phyloP scores from a whole-genome alignment of 2,797 vertebrate genomes.

The Columba guinea region DNA sequence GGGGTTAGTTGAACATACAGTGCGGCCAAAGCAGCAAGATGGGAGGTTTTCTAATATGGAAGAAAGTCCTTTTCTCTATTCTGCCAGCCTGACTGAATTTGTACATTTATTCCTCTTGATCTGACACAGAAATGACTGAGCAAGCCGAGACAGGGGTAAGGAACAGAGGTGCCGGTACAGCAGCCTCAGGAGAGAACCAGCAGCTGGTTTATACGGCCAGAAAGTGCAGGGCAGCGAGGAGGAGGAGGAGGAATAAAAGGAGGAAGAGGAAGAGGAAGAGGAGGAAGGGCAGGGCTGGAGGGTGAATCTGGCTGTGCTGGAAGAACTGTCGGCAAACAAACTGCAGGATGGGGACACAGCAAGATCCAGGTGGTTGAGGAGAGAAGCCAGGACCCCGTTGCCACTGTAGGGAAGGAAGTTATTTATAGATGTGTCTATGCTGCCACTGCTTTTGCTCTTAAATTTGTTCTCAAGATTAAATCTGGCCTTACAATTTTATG shows the following conservation, averaged over 20 bases:
- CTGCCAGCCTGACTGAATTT: neutral
- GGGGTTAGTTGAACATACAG: neutral
- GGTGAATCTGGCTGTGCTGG: neutral
- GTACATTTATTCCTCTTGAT: neutral
- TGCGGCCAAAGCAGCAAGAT: neutral
- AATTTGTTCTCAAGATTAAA: neutral
- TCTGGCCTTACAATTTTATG: neutral
- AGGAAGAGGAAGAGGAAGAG: too few species aligned
- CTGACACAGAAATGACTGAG: neutral
- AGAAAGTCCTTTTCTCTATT: neutral
- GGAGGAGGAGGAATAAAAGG: neutral
- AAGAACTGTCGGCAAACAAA: neutral
- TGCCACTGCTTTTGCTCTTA: neutral
- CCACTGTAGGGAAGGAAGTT: neutral
- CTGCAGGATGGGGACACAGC: neutral
- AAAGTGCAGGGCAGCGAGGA: neutral
- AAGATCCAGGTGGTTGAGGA: neutral
- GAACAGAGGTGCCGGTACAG: rapidly evolving
- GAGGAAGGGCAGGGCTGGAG: neutral
- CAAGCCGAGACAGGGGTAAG: neutral
- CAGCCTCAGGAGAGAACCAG: neutral
- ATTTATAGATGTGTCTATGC: neutral
- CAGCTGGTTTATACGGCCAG: neutral
- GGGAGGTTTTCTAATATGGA: neutral
- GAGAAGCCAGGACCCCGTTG: neutral